Conservation (phyloP, 2,113 vertebrate species). For the Oncorhynchus kisutch region DNA sequence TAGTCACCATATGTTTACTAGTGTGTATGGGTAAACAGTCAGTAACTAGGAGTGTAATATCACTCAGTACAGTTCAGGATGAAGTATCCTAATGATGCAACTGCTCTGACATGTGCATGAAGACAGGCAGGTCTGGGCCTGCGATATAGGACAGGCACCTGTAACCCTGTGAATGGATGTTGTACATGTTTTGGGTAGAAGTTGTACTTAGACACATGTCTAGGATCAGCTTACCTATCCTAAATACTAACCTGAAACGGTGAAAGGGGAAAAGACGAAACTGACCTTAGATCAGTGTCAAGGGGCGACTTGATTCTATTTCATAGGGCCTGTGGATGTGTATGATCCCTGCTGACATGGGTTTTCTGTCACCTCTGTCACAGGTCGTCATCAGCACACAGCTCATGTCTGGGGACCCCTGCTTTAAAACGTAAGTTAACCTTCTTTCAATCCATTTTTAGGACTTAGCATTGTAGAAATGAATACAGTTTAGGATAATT, state of each 20-base stretch:
- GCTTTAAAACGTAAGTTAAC: conserved; percentile 91
- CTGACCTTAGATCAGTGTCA: neutral
- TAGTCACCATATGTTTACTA: neutral
- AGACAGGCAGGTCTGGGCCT: conserved; percentile 12
- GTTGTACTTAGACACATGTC: too few species aligned
- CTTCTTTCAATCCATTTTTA: neutral
- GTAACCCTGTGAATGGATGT: neutral
- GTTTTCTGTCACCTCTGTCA: conserved; percentile 21
- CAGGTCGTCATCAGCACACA: conserved; percentile 94
- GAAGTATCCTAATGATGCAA: conserved; percentile 15
- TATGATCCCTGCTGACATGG: neutral
- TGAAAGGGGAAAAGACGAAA: neutral
- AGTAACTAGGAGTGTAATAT: conserved; percentile 4
- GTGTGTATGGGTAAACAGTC: neutral
- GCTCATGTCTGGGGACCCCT: conserved; percentile 95
- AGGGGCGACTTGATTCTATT: too few species aligned
- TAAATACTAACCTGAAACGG: too few species aligned
- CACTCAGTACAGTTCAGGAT: neutral
- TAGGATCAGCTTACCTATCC: too few species aligned
- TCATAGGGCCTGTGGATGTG: neutral
- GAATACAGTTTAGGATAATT: too few species aligned
- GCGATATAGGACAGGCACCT: conserved; percentile 2
- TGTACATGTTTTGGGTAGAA: neutral
- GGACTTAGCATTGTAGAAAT: too few species aligned
- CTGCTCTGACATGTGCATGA: neutral